Base-by-base conservation (phyloP, 2,797 vertebrate species). In the Myotis planiceps region DNA sequence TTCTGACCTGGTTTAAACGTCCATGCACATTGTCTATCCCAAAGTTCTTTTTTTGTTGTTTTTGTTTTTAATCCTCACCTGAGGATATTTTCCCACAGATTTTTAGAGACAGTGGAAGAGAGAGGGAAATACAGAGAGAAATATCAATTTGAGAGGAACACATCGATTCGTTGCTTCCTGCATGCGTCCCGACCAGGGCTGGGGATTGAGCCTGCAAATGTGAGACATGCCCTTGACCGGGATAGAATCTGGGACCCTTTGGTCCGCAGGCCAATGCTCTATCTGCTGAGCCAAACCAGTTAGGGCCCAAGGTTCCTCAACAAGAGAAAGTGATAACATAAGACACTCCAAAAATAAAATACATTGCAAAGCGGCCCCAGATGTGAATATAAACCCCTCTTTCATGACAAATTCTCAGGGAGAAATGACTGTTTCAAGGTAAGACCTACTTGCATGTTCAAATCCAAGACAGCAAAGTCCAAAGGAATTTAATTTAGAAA, bases 401-500 rank as follows among this genome's bases (percentile, higher is more conserved):
- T 68, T 16, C 45, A 37, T 34, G 60, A 66, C 8, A 88, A 21
- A 74, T 88, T 87, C n/a, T 93, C 39, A 83, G 55, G 55, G 65
- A 93, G 42, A 79, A 76, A 87, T 65, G 27, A 65, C 90, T 32
- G 4, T 80, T 88, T 68, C 74, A 72, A 93, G 23, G 18, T 51
- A 65, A 83, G 78, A 83, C 9, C 39, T 68, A 68, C 21, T 84
- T 47, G 13, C 55, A 83, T 58, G 16, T 42, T 83, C n/a, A 82
- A 94, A 14, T 79, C 37, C 55, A 88, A 88, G 47, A 88, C 1
- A 16, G 55, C 2, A 25, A 55, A 13, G 68, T 90, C 66, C 58
- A 82, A 83, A 83, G 42, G 39, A 79, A 74, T 68, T 88, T 72
- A 60, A 63, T 88, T 63, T 88, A 23, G 27, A 93, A 80, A 91